Evolutionary conservation across 1,140 invertebrate genomes (phyloP).

Genomic region (Ceratosolen solmsi): DNA sequence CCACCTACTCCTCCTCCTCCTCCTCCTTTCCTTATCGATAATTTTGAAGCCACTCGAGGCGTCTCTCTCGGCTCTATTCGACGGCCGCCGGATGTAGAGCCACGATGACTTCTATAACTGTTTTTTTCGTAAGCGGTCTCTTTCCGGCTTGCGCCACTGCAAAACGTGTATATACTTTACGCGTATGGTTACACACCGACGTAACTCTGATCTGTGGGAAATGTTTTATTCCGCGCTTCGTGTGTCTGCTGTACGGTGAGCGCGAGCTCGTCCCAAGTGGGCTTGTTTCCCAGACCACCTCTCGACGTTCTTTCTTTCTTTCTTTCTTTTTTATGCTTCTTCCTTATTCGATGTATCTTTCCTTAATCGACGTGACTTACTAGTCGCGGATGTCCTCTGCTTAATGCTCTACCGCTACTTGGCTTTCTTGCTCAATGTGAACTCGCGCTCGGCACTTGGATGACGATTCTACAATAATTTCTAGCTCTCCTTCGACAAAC

Average conservation of each 20-base stretch:
- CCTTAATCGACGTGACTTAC: conserved; percentile 53
- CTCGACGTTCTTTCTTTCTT: not conserved
- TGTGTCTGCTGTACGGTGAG: not conserved
- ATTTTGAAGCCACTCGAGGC: conserved; percentile 48
- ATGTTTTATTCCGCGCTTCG: conserved; percentile 55
- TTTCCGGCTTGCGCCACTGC: conserved; percentile 57
- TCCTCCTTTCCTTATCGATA: conserved; percentile 27
- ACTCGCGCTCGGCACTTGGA: too few species aligned
- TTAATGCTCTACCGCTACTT: not conserved
- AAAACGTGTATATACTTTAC: conserved; percentile 48
- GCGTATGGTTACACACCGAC: conserved; percentile 45
- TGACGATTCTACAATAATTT: not conserved
- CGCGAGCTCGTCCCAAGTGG: conserved; percentile 40
- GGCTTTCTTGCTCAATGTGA: not conserved
- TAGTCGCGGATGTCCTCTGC: conserved; percentile 8
- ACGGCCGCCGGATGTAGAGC: conserved; percentile 28
- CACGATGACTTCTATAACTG: conserved; percentile 56
- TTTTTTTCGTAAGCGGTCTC: conserved; percentile 55
- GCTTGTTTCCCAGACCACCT: conserved; percentile 46
- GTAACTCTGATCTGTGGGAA: conserved; percentile 62
- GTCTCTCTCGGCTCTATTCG: conserved; percentile 38
- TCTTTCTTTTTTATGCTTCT: conserved; percentile 20
- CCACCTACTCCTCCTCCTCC: not conserved
- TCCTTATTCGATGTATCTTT: conserved; percentile 34
- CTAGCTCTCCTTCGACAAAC: not conserved